Percentiles rank a stretch among this genome's conserved stretches.
Evolutionary conservation across 2,113 vertebrate species (phyloP).

Genomic region (Malurus melanocephalus): DNA sequence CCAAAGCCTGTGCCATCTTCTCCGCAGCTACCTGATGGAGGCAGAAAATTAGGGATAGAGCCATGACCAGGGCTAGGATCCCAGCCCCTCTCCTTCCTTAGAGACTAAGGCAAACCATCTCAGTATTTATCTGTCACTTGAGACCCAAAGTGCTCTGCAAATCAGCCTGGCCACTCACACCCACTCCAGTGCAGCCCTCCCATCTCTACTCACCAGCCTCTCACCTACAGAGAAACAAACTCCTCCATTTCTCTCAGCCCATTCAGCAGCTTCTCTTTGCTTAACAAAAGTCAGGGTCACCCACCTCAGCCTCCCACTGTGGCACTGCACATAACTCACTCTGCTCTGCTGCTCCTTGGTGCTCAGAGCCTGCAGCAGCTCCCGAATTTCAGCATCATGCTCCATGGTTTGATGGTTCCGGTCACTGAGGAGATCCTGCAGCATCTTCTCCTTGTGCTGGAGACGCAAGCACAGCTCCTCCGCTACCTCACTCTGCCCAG

Average conservation of each 20-base stretch:
- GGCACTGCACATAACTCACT: constrained; percentile 66
- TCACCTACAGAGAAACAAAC: not conserved
- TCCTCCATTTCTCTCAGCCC: not conserved
- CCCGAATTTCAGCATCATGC: constrained; percentile 81
- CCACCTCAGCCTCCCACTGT: not conserved
- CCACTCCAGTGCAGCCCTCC: not conserved
- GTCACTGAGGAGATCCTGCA: constrained; percentile 84
- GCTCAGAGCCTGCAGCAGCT: constrained; percentile 76
- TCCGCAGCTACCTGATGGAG: constrained; percentile 72
- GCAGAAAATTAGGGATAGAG: not conserved
- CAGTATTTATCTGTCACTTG: not conserved
- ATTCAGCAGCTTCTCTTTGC: not conserved
- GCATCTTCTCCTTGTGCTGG: constrained; percentile 85
- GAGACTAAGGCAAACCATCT: not conserved
- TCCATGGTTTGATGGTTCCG: constrained; percentile 72
- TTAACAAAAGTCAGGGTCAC: not conserved
- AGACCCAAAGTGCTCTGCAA: not conserved
- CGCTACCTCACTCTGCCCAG: constrained; percentile 70
- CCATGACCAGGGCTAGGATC: not conserved
- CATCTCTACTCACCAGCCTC: not conserved
- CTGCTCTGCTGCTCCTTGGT: constrained; percentile 79
- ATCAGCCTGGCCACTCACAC: not conserved
- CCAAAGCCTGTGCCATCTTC: constrained; percentile 76
- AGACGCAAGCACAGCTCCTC: constrained; percentile 84
- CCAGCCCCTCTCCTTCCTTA: not conserved